Evolutionary conservation across 92 coral and sea anemone species (phyloP), one percentile per base, ranked within the genome.

Genomic region (Palythoa grandiflora): DNA sequence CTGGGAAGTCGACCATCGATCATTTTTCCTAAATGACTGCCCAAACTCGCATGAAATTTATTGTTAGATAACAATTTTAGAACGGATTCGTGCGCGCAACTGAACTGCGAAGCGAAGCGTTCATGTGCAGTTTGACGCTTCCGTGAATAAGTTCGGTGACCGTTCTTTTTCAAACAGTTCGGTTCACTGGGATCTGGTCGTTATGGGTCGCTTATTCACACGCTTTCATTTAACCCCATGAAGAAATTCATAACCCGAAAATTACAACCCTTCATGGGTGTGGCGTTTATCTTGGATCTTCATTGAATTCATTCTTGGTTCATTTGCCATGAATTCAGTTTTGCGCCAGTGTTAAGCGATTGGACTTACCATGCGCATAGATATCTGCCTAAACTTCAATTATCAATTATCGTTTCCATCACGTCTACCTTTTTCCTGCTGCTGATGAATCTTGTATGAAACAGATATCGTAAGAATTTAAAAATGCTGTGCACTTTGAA

Each of bases 401-500:
- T 40, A 50, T 50, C 60, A 75, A 19, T 75, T 51, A 7, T 10
- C 3, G 28, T 28, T 19, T 20, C 5, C 19, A 28, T 28, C 15
- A 35, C 37, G 11, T 13, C 83, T 39, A 59, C 3, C 19, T 59
- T 38, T 38, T 36, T 21, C 73, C 40, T 38, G 65, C 75, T 17
- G 35, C 39, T 81, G 75, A 63, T 81, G 51, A 81, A 81, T 81
- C 44, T 81, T 81, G 65, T 37, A 81, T 81, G 86, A 81, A 15
- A 44, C 28, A 40, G 65, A 65, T 47, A 19, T 47, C 17, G 19
- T 19, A 81, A 81, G 52, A 65, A 66, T 44, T 38, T 17, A 35
- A 40, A 53, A 80, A 55, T 57, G 65, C 48, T 53, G 17, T 53
- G 13, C 19, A 63, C 9, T 5, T 7, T n/a, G 70, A 7, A n/a